These are phyloP conservation scores for Lasioglossum morio DNA, from an alignment of 2,888 invertebrate genomes.

Conservation along the genomic window DNA sequence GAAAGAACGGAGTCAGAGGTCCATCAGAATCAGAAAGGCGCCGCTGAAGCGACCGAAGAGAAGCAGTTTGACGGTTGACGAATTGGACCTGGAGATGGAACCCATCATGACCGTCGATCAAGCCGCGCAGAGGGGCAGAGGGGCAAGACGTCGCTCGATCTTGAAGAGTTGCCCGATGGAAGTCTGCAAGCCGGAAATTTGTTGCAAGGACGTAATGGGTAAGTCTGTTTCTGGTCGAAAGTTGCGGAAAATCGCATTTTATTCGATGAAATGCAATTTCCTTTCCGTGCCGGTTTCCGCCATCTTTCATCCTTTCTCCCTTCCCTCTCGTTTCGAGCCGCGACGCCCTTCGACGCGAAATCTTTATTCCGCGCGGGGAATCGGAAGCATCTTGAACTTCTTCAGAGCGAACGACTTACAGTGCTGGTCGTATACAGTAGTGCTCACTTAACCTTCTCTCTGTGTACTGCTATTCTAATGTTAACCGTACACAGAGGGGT, in stretches of 20 bases:
- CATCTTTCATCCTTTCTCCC: not conserved
- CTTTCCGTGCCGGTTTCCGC: not conserved
- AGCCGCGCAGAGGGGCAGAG: not conserved
- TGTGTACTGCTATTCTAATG: no score
- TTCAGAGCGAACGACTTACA: not conserved
- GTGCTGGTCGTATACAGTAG: not conserved
- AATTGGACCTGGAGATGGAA: not conserved
- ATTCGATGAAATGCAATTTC: constrained; percentile 25
- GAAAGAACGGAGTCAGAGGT: constrained; percentile 6
- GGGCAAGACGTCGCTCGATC: constrained; percentile 16
- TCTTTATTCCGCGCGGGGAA: constrained; percentile 11
- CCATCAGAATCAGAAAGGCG: not conserved
- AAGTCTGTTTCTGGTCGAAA: constrained; percentile 22
- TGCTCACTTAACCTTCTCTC: not conserved
- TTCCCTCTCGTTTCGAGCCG: not conserved
- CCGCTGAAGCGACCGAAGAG: not conserved
- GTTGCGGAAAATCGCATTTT: not conserved
- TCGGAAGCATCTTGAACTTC: not conserved
- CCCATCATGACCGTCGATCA: not conserved
- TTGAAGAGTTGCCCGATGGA: constrained; percentile 46
- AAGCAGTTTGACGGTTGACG: not conserved
- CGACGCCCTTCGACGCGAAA: constrained; percentile 9
- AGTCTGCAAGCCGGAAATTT: constrained; percentile 69
- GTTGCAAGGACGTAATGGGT: constrained; percentile 68
- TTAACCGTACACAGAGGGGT: no score